Base-by-base conservation (phyloP, 2,888 invertebrate genomes). In the Ectropis crepuscularia region DNA sequence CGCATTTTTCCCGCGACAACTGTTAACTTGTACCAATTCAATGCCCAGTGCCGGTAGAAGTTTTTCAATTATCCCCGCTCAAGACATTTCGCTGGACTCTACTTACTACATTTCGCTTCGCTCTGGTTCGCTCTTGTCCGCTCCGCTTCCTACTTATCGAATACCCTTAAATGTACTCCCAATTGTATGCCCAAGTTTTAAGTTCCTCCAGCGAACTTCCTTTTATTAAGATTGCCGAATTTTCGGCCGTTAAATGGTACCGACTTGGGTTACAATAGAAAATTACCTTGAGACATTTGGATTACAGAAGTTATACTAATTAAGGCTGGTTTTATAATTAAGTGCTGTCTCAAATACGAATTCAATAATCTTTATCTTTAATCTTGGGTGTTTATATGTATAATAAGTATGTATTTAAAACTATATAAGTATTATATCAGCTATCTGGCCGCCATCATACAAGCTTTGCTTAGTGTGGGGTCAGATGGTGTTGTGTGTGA, bases 11-110 rank as follows among this genome's bases (percentile, higher is more conserved):
- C 9, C 57, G 50, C 58, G 39, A 2, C 7, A 41, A 5, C 53
- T 53, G 8, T 0, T 5, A 47, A 11, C 53, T 38, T 46, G 8
- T 11, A 38, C 42, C 60, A 41, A 12, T n/a, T 9, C 43, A 6
- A 53, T 47, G 45, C 37, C 57, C 57, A 57, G 51, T 45, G 50
- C 28, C 45, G 16, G 36, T 36, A 39, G 53, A 63, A 63, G 53
- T 63, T 63, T 63, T 63, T 58, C 63, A 63, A 63, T 63, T 63
- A 63, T 58, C 58, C 11, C 39, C 43, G 53, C 61, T 58, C 47
- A 42, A 57, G 57, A 57, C 46, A 58, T 63, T 63, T 12, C 41
- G 16, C 46, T 7, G 47, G 39, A 46, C 55, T 53, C 9, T 0
- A 38, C 7, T 39, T 10, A 10, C 39, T 55, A 16, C 16, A 6